Evolutionary conservation across 2,113 vertebrate genomes (phyloP), one percentile per base, ranked within the genome.

Genomic region (Hippotragus niger): DNA sequence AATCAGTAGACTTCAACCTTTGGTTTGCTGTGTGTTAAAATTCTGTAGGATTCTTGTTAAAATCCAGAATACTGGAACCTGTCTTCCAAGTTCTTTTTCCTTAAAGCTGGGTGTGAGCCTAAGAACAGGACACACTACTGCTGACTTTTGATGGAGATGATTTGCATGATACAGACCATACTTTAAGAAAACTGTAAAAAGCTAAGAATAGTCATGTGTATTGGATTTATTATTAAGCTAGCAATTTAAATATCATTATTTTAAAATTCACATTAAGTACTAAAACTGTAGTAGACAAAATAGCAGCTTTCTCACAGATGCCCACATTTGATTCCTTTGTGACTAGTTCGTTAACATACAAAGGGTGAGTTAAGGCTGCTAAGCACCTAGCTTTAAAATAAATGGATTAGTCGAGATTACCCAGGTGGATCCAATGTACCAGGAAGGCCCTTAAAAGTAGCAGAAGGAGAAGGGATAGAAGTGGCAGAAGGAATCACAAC

Each of bases 381-480:
- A 16, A 45, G 45, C 0, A 55, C 6, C 5, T 15, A 21, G 64
- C 29, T 57, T 90, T 58, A 33, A 57, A 86, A 50, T 23, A 43
- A 21, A 6, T 21, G 74, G 87, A 43, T 4, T 27, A 16, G 15
- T 10, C 17, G 47, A 27, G 19, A 45, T 52, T 71, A 36, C 15
- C 3, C 31, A 40, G 15, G 43, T 40, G 8, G 3, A 14, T 11
- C 21, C 25, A 50, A 0, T 25, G 3, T 36, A 21, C 13, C 16
- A 53, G 3, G 33, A 93, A 7, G 16, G 9, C 45, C 15, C 52
- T 71, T 47, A 47, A 14, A 31, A 15, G 31, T 55, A 36, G 19
- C 60, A 53, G 43, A 60, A 3, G 23, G 17, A 25, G 17, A 4
- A 7, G 5, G 13, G 36, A 21, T 2, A 6, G 33, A 40, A 76